Conservation (phyloP, 2,797 vertebrate genomes). For the Anniella stebbinsi region DNA sequence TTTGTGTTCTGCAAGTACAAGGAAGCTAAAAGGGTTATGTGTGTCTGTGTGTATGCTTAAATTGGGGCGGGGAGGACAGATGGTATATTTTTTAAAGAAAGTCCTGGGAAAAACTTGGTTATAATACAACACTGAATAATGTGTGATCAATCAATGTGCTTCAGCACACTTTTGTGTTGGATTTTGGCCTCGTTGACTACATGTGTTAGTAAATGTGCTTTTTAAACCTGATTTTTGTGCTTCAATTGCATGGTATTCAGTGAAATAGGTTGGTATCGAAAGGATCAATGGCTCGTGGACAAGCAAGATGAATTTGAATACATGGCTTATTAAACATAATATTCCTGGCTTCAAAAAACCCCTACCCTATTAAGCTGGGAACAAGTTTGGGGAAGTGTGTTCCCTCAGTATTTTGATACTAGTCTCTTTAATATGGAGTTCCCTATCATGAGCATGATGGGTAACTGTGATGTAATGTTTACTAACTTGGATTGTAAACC, state of each 20-base stretch:
- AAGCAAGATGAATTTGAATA: neutral
- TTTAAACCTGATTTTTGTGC: neutral
- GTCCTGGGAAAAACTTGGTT: neutral
- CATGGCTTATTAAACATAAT: neutral
- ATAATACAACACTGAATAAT: neutral
- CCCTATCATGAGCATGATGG: neutral
- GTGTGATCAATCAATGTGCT: neutral
- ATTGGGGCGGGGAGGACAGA: too few species aligned
- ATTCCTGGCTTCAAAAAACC: neutral
- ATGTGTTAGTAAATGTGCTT: neutral
- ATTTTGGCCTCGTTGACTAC: neutral
- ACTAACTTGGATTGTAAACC: neutral
- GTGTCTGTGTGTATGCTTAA: neutral
- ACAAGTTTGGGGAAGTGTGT: neutral
- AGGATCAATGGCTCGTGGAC: neutral
- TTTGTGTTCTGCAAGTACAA: neutral
- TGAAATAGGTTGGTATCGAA: neutral
- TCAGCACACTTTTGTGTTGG: neutral
- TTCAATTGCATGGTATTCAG: neutral
- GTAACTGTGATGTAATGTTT: neutral
- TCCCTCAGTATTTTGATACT: neutral
- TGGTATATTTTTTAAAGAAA: neutral
- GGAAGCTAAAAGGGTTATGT: neutral
- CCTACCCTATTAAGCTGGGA: neutral
- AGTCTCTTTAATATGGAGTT: neutral